Evolutionary conservation across 2,113 vertebrate genomes (phyloP).

Genomic region (Ammodytes dubius): DNA sequence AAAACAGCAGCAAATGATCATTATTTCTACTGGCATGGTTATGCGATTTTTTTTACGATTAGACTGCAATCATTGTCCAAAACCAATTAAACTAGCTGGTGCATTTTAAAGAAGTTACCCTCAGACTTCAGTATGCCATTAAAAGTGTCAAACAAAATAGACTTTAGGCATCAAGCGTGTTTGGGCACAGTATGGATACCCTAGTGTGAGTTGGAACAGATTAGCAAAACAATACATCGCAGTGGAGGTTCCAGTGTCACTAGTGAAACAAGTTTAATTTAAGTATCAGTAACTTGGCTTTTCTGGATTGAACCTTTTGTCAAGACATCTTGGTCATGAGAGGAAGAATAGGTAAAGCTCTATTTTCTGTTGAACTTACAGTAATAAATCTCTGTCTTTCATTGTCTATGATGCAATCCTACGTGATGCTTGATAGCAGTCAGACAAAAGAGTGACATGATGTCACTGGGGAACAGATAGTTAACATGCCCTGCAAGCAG

Average conservation of each 20-base stretch:
- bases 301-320: no score
- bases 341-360: neutral
- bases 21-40: neutral
- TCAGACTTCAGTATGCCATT: no score
- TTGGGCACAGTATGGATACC: no score
- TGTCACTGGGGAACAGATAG: no score
- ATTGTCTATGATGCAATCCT: neutral
- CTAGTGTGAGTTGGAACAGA: no score
- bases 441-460: no score
- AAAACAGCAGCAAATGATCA: conserved; percentile 2
- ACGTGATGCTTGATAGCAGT: no score
- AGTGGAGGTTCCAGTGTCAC: neutral
- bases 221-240: no score
- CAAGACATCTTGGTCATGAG: neutral
- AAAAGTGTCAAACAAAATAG: no score
- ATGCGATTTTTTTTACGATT: neutral
- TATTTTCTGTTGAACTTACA: neutral
- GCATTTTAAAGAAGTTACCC: neutral
- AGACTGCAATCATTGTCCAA: neutral
- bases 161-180: no score
- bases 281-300: neutral
- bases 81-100: neutral
- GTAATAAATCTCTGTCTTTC: neutral
- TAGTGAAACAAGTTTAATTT: neutral
- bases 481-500: no score